Evolutionary conservation across 2,113 vertebrate genomes (phyloP).

Genomic region (Cricetomys ansorgei): DNA sequence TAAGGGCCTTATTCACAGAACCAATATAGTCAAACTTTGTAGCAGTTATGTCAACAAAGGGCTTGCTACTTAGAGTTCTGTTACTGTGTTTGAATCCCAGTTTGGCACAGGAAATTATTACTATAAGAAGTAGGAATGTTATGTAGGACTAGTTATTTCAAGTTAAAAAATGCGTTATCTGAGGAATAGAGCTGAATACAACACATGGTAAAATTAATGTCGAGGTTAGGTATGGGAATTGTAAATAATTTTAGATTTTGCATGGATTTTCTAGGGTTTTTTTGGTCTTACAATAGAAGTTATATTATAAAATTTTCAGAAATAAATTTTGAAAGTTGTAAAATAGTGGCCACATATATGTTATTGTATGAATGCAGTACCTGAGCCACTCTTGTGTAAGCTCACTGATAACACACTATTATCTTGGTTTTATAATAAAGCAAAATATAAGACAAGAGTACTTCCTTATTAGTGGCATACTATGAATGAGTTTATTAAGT

Average conservation of each 20-base stretch:
- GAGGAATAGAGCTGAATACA: constrained; percentile 14
- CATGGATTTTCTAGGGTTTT: not conserved
- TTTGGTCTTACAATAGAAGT: not conserved
- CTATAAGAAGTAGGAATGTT: not conserved
- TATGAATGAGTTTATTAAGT: not conserved
- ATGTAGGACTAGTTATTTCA: constrained; percentile 25
- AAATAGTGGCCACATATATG: not conserved
- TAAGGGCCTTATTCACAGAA: constrained; percentile 36
- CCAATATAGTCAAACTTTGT: not conserved
- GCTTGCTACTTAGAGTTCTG: constrained; percentile 30
- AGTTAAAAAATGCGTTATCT: not conserved
- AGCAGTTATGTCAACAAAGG: constrained; percentile 45
- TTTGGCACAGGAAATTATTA: constrained; percentile 55
- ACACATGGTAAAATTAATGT: not conserved
- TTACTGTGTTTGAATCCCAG: constrained; percentile 34
- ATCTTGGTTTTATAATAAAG: constrained; percentile 1
- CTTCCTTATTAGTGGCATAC: not conserved
- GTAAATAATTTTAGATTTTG: constrained; percentile 7
- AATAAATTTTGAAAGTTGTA: not conserved
- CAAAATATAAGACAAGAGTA: not conserved
- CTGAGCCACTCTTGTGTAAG: not conserved
- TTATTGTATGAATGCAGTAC: not conserved
- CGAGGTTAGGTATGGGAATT: not conserved
- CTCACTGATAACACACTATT: not conserved
- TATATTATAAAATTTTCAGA: not conserved